Evolutionary conservation across 2,797 vertebrate genomes (phyloP).

Genomic region (Hypotaenidia philippensis): DNA sequence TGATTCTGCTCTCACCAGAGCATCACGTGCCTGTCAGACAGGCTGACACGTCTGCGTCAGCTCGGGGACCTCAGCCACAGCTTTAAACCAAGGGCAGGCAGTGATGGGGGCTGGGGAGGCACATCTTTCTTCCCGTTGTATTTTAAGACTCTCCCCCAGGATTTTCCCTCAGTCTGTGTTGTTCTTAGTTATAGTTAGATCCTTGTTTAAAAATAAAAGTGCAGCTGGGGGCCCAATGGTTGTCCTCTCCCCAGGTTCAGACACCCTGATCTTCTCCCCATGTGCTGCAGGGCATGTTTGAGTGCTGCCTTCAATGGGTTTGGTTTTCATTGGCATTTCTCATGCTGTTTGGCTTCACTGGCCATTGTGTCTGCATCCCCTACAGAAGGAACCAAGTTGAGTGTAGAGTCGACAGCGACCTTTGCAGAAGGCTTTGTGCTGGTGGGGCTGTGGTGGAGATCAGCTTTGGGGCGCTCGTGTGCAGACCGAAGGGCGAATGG

Average conservation of each 20-base stretch:
- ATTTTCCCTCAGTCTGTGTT: too few relatives aligned
- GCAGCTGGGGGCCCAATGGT: neutral
- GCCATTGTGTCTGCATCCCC: neutral
- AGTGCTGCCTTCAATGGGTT: neutral
- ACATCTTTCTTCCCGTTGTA: accelerated
- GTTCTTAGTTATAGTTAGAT: neutral
- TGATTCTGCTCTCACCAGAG: neutral
- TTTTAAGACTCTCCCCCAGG: neutral
- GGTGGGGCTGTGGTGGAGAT: neutral
- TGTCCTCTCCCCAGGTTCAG: neutral
- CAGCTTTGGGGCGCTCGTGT: neutral
- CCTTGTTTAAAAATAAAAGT: neutral
- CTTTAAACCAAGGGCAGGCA: neutral
- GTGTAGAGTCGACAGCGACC: neutral
- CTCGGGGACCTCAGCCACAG: neutral
- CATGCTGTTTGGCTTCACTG: neutral
- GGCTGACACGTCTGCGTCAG: neutral
- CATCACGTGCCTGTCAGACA: neutral
- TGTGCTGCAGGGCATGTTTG: neutral
- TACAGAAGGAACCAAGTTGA: accelerated
- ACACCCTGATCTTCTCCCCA: neutral
- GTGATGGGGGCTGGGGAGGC: neutral
- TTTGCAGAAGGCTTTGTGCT: neutral
- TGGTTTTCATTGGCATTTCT: neutral
- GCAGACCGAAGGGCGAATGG: neutral